Conservation (phyloP, 2,797 vertebrate species). For the Liasis olivaceus region DNA sequence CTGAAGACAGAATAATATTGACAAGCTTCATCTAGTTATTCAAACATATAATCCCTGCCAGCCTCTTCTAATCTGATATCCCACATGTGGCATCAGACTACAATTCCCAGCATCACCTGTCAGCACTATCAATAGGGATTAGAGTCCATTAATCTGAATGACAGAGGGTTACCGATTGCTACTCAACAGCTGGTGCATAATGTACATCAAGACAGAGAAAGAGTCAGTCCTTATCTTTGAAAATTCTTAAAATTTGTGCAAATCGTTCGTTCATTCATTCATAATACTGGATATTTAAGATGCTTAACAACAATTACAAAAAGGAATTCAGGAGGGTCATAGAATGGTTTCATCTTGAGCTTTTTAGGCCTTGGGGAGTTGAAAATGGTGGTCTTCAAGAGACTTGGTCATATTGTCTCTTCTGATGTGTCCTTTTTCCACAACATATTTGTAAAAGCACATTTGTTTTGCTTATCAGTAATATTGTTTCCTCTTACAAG, state of each 20-base stretch:
- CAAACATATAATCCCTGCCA: not conserved
- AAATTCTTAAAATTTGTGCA: not conserved
- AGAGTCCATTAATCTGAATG: not conserved
- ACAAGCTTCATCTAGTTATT: not conserved
- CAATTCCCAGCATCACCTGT: not conserved
- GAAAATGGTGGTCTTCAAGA: not conserved
- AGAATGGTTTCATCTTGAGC: not conserved
- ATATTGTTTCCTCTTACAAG: not conserved
- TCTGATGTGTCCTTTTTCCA: not conserved
- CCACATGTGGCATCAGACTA: not conserved
- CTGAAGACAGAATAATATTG: constrained; percentile 28
- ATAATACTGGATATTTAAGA: not conserved
- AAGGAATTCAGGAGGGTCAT: not conserved
- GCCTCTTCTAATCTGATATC: not conserved
- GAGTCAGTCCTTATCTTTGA: not conserved
- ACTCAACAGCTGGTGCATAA: not conserved
- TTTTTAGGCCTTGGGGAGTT: not conserved
- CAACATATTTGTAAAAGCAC: not conserved
- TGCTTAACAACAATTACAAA: not conserved
- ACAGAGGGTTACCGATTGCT: not conserved
- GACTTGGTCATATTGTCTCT: not conserved
- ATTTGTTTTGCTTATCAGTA: not conserved
- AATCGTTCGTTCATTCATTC: not conserved
- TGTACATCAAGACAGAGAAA: not conserved
- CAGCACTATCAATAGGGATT: not conserved